Base-by-base conservation (phyloP, 37 sponge, comb jelly and placozoan genomes). In the Cladorhizidae sp. region DNA sequence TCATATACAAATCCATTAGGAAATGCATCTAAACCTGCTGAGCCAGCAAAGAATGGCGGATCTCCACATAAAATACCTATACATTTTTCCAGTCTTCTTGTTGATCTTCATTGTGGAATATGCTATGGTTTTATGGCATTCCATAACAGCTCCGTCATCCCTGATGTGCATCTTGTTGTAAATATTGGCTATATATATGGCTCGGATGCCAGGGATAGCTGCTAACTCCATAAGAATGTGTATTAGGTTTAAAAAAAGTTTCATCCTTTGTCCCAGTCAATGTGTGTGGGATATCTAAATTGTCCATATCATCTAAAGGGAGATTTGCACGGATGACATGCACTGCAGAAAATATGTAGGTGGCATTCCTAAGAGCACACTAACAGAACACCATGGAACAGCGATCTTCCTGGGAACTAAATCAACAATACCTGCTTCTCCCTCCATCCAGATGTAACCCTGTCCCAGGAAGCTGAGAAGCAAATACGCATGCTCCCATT, bases 251-350 rank as follows among this genome's bases (percentile, higher is more conserved):
- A 56, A 93, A 93, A 88, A 88, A 90, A 20, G 78, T 57, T 67
- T 93, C 94, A 67, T 90, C 94, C 18, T 59, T 33, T n/a, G 83
- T 74, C 8, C 91, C 94, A 41, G 91, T 83, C 61, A 86, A 87
- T 0, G 91, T 84, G 9, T 41, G 18, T 7, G 55, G 29, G 3
- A 65, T 36, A 5, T 38, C 5, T 22, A 93, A 35, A 57, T 93
- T 93, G 33, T 85, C 83, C 35, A n/a, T 57, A 11, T n/a, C 49
- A 45, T 45, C 49, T 12, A 9, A 5, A 45, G 49, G 9, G 49
- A 45, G 5, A 45, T 45, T 9, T 45, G 49, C 8, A 45, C 9
- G n/a, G n/a, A n/a, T n/a, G n/a, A n/a, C n/a, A n/a, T n/a, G n/a
- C 43, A 88, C 33, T 33, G 71, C 69, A 15, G 50, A 70, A 33